These are phyloP conservation scores for Elachura formosa DNA, from an alignment of 2,113 vertebrate species.

Conservation along the genomic window DNA sequence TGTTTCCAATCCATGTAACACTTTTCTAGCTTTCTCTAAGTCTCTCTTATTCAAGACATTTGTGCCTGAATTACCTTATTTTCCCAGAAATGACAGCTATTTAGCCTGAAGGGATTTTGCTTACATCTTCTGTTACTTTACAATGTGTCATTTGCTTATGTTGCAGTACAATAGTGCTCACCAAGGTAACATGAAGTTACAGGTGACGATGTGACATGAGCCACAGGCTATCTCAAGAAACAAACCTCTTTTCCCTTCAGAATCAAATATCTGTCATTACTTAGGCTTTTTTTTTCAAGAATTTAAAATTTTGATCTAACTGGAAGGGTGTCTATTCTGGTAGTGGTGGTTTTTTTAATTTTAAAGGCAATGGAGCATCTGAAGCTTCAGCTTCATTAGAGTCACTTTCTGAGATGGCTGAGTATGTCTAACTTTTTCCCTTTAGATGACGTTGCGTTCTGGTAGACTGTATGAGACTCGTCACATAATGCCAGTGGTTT, in stretches of 20 bases:
- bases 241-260: not conserved
- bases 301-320: not conserved
- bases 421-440: not conserved
- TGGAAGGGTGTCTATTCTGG: not conserved
- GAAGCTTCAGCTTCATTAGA: not conserved
- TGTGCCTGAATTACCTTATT: not conserved
- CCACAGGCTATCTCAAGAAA: not conserved
- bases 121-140: not conserved
- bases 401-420: not conserved
- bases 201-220: not conserved
- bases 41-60: not conserved
- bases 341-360: not conserved
- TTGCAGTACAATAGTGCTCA: not conserved
- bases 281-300: not conserved
- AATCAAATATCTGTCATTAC: not conserved
- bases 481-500: not conserved
- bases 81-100: not conserved
- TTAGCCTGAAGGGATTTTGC: not conserved
- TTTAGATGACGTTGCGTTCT: not conserved
- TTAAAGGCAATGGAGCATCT: not conserved
- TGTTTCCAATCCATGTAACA: not conserved
- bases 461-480: not conserved
- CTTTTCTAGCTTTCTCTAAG: not conserved
- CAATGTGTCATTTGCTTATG: not conserved
- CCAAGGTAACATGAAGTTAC: not conserved